Percentiles rank a stretch among this genome's conserved stretches.
Evolutionary conservation across 1,140 invertebrate genomes (phyloP).

Genomic region (Neuroterus valhalla): DNA sequence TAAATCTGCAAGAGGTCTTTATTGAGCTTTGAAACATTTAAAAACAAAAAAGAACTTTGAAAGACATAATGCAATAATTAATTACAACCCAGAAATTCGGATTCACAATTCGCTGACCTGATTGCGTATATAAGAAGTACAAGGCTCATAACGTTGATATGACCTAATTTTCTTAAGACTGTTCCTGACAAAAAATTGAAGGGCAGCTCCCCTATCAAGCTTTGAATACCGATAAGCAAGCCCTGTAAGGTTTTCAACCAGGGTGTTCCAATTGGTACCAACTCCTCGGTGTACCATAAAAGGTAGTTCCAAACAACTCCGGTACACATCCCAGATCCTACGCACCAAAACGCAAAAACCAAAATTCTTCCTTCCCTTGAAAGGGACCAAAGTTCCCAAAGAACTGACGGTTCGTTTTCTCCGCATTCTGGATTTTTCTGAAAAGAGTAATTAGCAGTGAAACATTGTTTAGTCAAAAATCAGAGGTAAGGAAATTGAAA

Average conservation of each 20-base stretch:
- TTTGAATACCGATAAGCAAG: conserved; percentile 83
- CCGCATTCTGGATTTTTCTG: conserved; percentile 56
- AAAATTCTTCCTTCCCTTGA: conserved; percentile 63
- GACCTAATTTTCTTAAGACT: conserved; percentile 88
- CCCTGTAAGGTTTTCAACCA: conserved; percentile 90
- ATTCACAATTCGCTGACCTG: conserved; percentile 52
- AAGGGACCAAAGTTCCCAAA: conserved; percentile 62
- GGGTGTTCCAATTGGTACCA: conserved; percentile 71
- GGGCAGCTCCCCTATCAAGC: conserved; percentile 90
- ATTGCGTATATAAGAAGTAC: conserved; percentile 80
- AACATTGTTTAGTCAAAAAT: too few relatives aligned
- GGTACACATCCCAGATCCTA: conserved; percentile 88
- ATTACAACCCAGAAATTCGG: too few relatives aligned
- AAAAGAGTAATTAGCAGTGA: conserved; percentile 36
- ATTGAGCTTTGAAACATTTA: neutral
- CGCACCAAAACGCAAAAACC: conserved; percentile 79
- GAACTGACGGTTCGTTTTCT: conserved; percentile 61
- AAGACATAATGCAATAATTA: too few relatives aligned
- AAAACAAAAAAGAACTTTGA: conserved; percentile 18
- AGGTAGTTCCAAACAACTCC: conserved; percentile 93
- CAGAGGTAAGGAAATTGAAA: too few relatives aligned
- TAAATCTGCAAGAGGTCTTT: conserved; percentile 81
- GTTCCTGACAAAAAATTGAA: conserved; percentile 90
- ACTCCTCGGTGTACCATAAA: conserved; percentile 87
- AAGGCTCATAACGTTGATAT: conserved; percentile 87